Evolutionary conservation across 2,888 invertebrate species (phyloP).

Genomic region (Lissonota sp.): DNA sequence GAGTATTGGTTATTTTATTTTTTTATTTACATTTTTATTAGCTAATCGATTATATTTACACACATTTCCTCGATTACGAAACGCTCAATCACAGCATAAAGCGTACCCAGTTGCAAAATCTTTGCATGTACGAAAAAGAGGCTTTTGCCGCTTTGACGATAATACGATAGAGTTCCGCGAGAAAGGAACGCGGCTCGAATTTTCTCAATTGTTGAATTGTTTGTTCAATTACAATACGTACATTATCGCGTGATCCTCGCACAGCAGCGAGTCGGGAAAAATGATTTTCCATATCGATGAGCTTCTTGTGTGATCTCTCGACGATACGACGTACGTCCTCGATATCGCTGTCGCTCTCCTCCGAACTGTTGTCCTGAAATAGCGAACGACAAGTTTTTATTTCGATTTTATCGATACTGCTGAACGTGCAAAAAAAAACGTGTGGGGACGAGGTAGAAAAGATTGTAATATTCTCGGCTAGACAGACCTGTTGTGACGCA

Average conservation of each 20-base stretch:
- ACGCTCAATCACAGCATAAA: constrained; percentile 11
- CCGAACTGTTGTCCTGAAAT: constrained; percentile 77
- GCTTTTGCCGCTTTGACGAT: neutral
- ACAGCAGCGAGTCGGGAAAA: constrained; percentile 82
- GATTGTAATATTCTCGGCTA: no score
- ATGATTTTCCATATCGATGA: constrained; percentile 87
- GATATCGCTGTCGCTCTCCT: constrained; percentile 87
- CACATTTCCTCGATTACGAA: neutral
- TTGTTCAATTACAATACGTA: constrained; percentile 75
- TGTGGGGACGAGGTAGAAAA: neutral
- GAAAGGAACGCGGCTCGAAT: constrained; percentile 34
- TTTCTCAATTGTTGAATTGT: neutral
- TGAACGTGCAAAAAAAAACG: neutral
- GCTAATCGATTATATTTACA: neutral
- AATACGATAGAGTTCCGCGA: constrained; percentile 26
- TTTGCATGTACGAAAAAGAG: neutral
- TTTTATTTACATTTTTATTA: neutral
- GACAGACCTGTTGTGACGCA: no score
- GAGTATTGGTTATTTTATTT: neutral
- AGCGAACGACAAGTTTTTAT: neutral
- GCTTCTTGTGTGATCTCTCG: constrained; percentile 87
- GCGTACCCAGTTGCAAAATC: constrained; percentile 22
- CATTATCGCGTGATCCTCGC: constrained; percentile 76
- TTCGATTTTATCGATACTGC: neutral
- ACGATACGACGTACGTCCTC: constrained; percentile 88